Evolutionary conservation across 2,888 invertebrate species (phyloP), one percentile per base, ranked within the genome.

Genomic region (Maniola hyperantus): DNA sequence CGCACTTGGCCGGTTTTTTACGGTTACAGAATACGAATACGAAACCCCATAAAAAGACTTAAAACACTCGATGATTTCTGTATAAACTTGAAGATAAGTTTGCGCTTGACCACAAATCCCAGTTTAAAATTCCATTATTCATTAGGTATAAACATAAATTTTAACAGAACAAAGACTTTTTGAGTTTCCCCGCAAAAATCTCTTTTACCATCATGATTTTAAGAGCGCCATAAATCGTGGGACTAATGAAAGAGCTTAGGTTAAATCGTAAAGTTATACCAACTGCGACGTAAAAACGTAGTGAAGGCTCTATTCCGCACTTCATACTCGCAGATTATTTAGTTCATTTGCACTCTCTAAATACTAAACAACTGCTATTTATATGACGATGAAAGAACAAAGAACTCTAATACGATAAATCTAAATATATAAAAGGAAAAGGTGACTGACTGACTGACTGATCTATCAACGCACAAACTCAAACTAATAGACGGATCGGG

Each of bases 201-300:
- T 48, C 50, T 61, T 48, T 39, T n/a, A 48, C 11, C 18, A 26
- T 50, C 61, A 61, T 39, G 48, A n/a, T 61, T 51, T 67, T 64
- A 58, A 63, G 58, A 53, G 53, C 39, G 36, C 57, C 44, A 59
- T 67, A 67, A 67, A 67, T 67, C 59, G 58, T 26, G 26, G 18
- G 36, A 18, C 67, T 67, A 67, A 67, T 64, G 67, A 64, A 67
- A 64, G 54, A 50, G 51, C 67, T 61, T 36, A 51, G 50, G 61
- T 61, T 36, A 18, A 61, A 50, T 61, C 61, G 50, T 61, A 61
- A 61, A 61, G 61, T 61, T 61, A 50, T 51, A 61, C 50, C 61
- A 51, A 61, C 50, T 36, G 20, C 20, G 18, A 50, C 61, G 61
- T 51, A 51, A 60, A 59, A 61, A 61, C 61, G 34, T 36, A 51